phyloP scores from a whole-genome alignment of 1,140 invertebrate genomes.

The Adelges cooleyi region DNA sequence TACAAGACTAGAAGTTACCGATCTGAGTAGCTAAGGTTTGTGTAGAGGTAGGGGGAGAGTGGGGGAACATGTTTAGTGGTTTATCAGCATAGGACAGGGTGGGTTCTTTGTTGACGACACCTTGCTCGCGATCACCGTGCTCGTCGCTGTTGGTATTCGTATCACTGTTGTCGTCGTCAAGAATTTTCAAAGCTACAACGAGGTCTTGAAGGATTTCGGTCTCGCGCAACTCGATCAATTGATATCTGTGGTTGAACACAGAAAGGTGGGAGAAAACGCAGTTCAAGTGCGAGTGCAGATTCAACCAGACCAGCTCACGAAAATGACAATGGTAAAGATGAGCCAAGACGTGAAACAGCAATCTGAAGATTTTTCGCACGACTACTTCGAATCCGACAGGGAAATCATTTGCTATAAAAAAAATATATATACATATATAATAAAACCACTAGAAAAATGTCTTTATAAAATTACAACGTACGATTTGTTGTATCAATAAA shows the following conservation, averaged over 20 bases:
- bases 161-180: constrained; percentile 24
- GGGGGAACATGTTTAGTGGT: constrained; percentile 16
- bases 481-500: neutral
- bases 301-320: constrained; percentile 81
- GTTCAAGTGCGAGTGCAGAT: constrained; percentile 87
- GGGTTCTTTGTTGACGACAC: constrained; percentile 9
- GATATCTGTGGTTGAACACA: constrained; percentile 71
- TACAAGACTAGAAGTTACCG: constrained; percentile 14
- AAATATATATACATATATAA: constrained; percentile 8
- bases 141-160: neutral
- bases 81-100: constrained; percentile 12
- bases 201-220: constrained; percentile 84
- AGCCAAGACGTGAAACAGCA: constrained; percentile 94
- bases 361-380: constrained; percentile 88
- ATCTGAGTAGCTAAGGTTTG: constrained; percentile 15
- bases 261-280: constrained; percentile 93
- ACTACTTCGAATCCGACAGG: constrained; percentile 86
- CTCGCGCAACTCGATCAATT: constrained; percentile 88
- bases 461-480: too few species aligned
- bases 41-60: neutral
- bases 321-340: constrained; percentile 98
- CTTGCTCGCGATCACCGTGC: neutral
- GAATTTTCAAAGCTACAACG: constrained; percentile 52
- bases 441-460: too few species aligned
- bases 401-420: constrained; percentile 78